Conservation (phyloP, 2,797 vertebrate species). For the Monodelphis domestica region DNA sequence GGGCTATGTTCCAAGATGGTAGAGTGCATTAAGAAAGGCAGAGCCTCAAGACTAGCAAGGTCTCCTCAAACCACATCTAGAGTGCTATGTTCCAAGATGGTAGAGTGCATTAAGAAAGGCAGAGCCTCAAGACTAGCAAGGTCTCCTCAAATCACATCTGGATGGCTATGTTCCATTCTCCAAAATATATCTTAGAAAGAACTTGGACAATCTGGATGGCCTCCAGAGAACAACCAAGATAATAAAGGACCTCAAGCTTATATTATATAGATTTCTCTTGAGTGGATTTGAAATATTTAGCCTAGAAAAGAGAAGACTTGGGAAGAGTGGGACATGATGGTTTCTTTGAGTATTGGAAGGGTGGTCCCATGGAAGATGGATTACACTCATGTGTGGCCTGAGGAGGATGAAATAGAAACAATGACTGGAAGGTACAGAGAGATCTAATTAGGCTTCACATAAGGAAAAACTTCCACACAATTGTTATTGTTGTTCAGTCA, state of each 20-base stretch:
- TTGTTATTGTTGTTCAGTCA: too few relatives aligned
- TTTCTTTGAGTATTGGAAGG: neutral
- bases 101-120: neutral
- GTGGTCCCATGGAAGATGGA: neutral
- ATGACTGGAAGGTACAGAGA: neutral
- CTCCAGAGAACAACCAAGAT: neutral
- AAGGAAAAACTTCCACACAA: neutral
- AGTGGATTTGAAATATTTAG: neutral
- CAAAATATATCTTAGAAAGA: neutral
- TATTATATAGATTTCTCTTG: neutral
- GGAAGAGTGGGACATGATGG: neutral
- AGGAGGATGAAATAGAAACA: neutral
- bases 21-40: neutral
- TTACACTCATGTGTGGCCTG: neutral
- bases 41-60: neutral
- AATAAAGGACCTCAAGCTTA: neutral
- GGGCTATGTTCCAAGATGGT: neutral
- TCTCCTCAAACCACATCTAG: neutral
- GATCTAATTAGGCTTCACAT: neutral
- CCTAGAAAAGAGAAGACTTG: neutral
- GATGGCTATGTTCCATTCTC: neutral
- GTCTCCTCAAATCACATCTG: neutral
- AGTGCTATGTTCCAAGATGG: neutral
- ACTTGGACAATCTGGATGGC: neutral
- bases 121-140: neutral